A percentile compares a stretch with the other conserved stretches of the same genome.
Conservation (phyloP, 2,797 vertebrate genomes). For the Leptodactylus fallax region DNA sequence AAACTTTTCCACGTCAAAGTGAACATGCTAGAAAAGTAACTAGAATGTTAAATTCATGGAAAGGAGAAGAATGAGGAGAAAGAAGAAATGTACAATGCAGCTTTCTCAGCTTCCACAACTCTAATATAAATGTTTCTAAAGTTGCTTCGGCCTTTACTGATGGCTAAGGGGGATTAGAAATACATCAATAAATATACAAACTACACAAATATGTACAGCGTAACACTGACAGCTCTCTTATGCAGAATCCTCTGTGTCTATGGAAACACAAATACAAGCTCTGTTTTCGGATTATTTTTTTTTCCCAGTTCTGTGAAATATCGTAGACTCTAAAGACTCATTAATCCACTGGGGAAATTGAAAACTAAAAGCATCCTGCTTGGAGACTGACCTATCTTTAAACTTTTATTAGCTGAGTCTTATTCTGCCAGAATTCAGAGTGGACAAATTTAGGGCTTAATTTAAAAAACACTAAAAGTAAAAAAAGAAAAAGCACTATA, state of each 20-base stretch:
- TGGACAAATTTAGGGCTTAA: slow-evolving; percentile 58
- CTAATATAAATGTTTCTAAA: neutral
- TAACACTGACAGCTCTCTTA: neutral
- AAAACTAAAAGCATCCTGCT: slow-evolving; percentile 58
- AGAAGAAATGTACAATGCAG: neutral
- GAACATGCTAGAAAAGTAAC: neutral
- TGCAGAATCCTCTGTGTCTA: slow-evolving; percentile 39
- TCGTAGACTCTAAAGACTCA: slow-evolving; percentile 21
- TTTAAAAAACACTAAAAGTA: slow-evolving; percentile 50
- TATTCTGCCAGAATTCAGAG: slow-evolving; percentile 44
- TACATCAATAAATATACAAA: neutral
- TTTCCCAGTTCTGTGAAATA: slow-evolving; percentile 24
- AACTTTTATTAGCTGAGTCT: slow-evolving; percentile 58
- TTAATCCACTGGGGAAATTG: slow-evolving; percentile 61
- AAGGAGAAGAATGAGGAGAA: neutral
- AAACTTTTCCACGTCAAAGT: neutral
- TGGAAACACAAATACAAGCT: slow-evolving; percentile 40
- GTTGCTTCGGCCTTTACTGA: neutral
- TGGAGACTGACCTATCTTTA: slow-evolving; percentile 52
- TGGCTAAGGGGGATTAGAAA: neutral
- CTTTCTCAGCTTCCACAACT: neutral
- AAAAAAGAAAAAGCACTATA: slow-evolving; percentile 20
- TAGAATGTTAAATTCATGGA: neutral
- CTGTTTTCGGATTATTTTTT: slow-evolving; percentile 19
- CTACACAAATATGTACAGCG: neutral